phyloP scores from a whole-genome alignment of 2,797 vertebrate species.

The Squalus acanthias region DNA sequence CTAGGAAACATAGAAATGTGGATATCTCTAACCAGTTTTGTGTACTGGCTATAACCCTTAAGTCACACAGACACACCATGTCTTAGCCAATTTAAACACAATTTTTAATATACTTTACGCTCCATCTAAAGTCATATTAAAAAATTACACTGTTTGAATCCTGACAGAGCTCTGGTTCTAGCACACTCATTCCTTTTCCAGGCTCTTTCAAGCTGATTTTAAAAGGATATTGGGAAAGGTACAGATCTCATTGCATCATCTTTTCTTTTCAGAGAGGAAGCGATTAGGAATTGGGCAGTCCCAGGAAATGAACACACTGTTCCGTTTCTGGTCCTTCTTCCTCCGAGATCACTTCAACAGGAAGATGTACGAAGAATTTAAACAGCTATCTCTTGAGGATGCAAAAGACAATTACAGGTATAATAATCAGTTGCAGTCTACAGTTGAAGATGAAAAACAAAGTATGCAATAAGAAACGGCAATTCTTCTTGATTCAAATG shows the following conservation, averaged over 20 bases:
- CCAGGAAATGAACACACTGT: constrained; percentile 96
- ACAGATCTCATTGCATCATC: constrained; percentile 2
- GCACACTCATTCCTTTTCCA: background rate
- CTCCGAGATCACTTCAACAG: constrained; percentile 91
- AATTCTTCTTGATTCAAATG: background rate
- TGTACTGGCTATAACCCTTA: background rate
- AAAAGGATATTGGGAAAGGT: background rate
- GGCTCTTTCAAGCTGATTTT: background rate
- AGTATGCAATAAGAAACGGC: background rate
- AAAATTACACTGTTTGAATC: background rate
- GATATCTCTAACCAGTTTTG: background rate
- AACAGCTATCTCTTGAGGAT: constrained; percentile 77
- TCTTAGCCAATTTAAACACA: background rate
- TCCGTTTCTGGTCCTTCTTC: constrained; percentile 97
- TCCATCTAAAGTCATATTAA: background rate
- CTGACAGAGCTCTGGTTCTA: background rate
- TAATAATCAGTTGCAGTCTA: background rate
- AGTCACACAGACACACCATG: background rate
- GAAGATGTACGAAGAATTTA: constrained; percentile 97
- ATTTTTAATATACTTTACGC: background rate
- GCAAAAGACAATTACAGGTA: constrained; percentile 89
- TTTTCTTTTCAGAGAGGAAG: constrained; percentile 74
- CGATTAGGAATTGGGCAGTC: constrained; percentile 83
- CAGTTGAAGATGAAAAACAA: background rate
- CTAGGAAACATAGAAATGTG: background rate